phyloP scores from a whole-genome alignment of 2,113 vertebrate species.

The Phyllostomus discolor region DNA sequence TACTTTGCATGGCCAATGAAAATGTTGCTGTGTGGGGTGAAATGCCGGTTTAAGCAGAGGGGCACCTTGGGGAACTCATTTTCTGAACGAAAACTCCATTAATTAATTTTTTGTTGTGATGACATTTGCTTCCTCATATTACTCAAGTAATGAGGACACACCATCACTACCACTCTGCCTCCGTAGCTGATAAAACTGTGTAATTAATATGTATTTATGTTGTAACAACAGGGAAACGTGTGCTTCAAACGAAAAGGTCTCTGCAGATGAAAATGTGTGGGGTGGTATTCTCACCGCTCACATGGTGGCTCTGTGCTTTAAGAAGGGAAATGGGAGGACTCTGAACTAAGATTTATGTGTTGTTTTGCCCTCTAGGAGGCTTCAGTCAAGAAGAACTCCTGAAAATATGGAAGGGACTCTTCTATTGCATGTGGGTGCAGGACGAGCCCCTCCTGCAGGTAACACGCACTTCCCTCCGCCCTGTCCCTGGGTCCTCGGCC shows the following conservation, averaged over 20 bases:
- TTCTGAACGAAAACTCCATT: not conserved
- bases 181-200: fast-evolving
- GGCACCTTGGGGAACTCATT: not conserved
- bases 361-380: conserved; percentile 78
- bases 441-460: conserved; percentile 93
- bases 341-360: not conserved
- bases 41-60: not conserved
- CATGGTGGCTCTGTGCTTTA: not conserved
- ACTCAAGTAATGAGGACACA: fast-evolving
- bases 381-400: conserved; percentile 90
- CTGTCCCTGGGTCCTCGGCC: not conserved
- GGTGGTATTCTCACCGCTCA: not conserved
- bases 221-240: not conserved
- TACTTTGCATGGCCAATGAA: not conserved
- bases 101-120: not conserved
- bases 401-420: conserved; percentile 96
- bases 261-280: not conserved
- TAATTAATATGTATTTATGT: not conserved
- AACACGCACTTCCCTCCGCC: not conserved
- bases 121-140: not conserved
- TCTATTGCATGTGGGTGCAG: conserved; percentile 96
- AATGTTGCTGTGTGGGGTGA: too few relatives aligned
- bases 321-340: not conserved
- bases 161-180: not conserved
- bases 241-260: not conserved